A percentile compares a stretch with the other conserved stretches of the same genome.
Conservation (phyloP, 2,797 vertebrate species). For the Hippopotamyrus pictus region DNA sequence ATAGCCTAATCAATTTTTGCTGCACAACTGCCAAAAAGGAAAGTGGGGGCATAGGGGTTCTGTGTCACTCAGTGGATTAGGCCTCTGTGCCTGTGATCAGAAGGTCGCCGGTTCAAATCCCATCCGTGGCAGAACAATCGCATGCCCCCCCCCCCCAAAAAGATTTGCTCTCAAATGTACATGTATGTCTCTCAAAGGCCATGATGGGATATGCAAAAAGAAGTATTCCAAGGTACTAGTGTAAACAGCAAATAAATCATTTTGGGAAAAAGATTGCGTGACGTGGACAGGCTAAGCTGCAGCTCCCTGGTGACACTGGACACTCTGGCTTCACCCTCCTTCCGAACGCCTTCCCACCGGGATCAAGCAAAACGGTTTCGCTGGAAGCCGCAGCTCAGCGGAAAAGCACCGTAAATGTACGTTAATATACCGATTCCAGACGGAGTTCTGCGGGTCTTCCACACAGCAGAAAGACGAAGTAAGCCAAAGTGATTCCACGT, state of each 20-base stretch:
- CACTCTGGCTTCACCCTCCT: background rate
- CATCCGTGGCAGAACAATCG: background rate
- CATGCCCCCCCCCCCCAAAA: background rate
- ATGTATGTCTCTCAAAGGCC: background rate
- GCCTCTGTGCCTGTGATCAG: background rate
- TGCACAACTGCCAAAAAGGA: background rate
- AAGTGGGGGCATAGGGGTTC: background rate
- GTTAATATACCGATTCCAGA: background rate
- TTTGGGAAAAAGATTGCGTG: background rate
- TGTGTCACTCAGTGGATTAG: background rate
- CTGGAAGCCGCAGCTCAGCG: background rate
- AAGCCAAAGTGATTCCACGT: background rate
- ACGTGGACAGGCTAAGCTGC: background rate
- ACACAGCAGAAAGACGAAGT: background rate
- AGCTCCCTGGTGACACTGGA: background rate
- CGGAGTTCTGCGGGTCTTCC: background rate
- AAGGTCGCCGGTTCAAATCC: background rate
- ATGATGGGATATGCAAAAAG: background rate
- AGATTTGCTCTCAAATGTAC: background rate
- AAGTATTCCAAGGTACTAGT: background rate
- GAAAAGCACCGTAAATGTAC: background rate
- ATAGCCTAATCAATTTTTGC: constrained; percentile 31
- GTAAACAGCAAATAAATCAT: background rate
- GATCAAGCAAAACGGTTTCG: background rate
- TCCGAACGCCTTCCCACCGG: background rate